Base-by-base conservation (phyloP, 2,888 invertebrate species). In the Orthosia cruda region DNA sequence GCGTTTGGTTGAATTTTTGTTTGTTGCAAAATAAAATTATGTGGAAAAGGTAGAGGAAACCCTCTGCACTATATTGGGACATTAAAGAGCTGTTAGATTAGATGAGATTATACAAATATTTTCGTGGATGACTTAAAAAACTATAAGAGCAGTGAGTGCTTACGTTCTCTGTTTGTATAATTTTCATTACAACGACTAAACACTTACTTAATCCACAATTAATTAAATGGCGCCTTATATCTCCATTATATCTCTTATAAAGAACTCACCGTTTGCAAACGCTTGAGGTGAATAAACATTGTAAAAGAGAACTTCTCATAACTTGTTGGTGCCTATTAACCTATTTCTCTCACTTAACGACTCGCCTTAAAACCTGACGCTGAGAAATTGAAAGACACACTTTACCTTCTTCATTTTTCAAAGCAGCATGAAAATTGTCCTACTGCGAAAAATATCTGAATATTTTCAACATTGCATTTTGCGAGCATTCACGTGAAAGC, bases 311-410 rank as follows among this genome's bases (percentile, higher is more conserved):
- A 74, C 73, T 85, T 69, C 72, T 71, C 74, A 66, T 65, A 78
- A 81, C 71, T 84, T 86, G 87, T 73, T 84, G 54, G 66, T 69
- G 66, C 78, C 78, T 77, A 84, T 61, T 81, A 81, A 81, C 78
- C 85, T 74, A 87, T 85, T 84, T 81, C 75, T 86, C 73, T 65
- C 72, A 67, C 80, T 81, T 64, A 74, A 55, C 66, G 74, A 64
- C 77, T 69, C 64, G n/a, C 32, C 50, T 66, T 79, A 80, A 70
- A 80, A 84, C 70, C 80, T 59, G 63, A 52, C 62, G 74, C 20
- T 40, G 47, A 55, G 52, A 62, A 59, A 80, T 66, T 73, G 65
- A 69, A 74, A 74, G 58, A 70, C 58, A 80, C 69, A 69, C 32
- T 69, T 79, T 80, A 69, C 32, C 45, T 66, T 73, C 47, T 73